Evolutionary conservation across 2,113 vertebrate genomes (phyloP), one percentile per base, ranked within the genome.

Genomic region (Zapornia atra): DNA sequence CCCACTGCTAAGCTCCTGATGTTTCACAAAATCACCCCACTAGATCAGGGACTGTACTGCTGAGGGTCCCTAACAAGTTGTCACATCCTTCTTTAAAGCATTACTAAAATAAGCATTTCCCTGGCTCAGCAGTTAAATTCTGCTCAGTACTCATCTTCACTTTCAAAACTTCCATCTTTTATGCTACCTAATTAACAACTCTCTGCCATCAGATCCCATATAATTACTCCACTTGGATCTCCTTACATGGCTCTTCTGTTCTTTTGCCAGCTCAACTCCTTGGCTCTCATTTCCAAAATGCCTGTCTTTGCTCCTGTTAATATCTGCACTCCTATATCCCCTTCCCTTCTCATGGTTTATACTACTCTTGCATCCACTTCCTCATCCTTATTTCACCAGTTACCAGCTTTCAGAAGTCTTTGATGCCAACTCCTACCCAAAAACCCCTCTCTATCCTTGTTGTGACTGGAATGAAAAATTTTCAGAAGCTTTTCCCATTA

Each of bases 401-500:
- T 76, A 79, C 10, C 46, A 75, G 33, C 42, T 82, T 94, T 60
- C 56, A 29, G 60, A 10, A 56, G 44, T 51, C 75, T 86, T 91
- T 82, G 54, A 73, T 22, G 54, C 15, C 59, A 93, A 31, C 48
- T 94, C 60, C 40, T 88, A 81, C 50, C 44, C 71, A 65, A 84
- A 94, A 89, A 34, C 1, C 11, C 20, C 33, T 80, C 72, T 83
- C 46, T 51, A 38, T 12, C 31, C 22, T 86, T 9, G 0, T 78
- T 90, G 69, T 4, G 21, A 92, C 2, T 76, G 38, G 69, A 91
- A 92, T 42, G 38, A 89, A 95, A 87, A 78, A 20, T 60, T 87
- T 95, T 66, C 63, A 78, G 75, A 96, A 94, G 86, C 38, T 86
- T 85, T 86, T 95, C 86, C 86, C 88, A 94, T 85, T 89, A 95